Base-by-base conservation (phyloP, 2,888 invertebrate species). In the Ligdia adustata region DNA sequence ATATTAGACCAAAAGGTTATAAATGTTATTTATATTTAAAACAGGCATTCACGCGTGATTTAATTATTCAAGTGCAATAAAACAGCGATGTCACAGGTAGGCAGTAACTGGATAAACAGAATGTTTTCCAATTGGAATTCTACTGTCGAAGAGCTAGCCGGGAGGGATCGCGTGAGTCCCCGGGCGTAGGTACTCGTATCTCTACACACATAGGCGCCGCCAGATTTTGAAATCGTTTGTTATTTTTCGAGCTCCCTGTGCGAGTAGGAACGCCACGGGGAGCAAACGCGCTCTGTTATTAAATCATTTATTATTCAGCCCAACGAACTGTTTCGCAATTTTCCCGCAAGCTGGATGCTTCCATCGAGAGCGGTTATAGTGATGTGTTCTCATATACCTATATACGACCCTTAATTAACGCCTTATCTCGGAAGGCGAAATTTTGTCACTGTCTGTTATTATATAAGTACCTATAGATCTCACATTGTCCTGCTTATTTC, bases 251-350 rank as follows among this genome's bases (percentile, higher is more conserved):
- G 72, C 75, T 72, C 72, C 79, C 42, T 24, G 41, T 32, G 33
- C 38, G 47, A 33, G 41, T 35, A 80, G 80, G 73, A 78, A 76
- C 78, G 75, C 68, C 64, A 72, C 66, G 79, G 81, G 82, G 78
- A 84, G 82, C 82, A 83, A 84, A 84, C 84, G 79, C 79, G 80
- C 79, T 76, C 81, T 87, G 88, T 89, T 89, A 89, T 88, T 87
- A 89, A 89, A 87, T 88, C 86, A 89, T 89, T 88, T 89, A 89
- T 90, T 89, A 89, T 89, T 88, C 88, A 88, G 72, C 72, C 72
- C 84, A 81, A 80, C 85, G 86, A 89, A 85, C 84, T 83, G 88
- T 89, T 88, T 87, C 75, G 81, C 81, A 82, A 84, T 84, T 85
- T 85, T 84, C 87, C 84, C 83, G 87, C 84, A 80, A 79, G 71